A percentile compares a stretch with the other conserved stretches of the same genome.
These are phyloP conservation scores for Patiria pectinifera DNA, from an alignment of 53 echinoderm and acorn worm genomes.

Conservation along the genomic window DNA sequence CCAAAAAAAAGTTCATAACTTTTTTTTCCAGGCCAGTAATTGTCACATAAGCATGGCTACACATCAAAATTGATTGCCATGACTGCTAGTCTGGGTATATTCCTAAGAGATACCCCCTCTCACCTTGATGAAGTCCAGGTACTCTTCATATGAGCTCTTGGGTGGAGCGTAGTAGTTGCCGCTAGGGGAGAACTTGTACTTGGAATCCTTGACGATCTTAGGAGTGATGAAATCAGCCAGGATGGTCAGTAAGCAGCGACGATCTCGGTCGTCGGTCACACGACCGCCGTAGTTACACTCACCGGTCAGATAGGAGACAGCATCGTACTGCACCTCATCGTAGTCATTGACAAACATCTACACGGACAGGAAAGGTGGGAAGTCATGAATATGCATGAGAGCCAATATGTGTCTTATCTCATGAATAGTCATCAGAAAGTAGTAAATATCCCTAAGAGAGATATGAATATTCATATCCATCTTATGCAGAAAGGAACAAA, in stretches of 20 bases:
- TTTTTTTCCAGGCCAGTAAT: no score
- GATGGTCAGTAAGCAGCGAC: constrained; percentile 92
- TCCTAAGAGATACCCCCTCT: neutral
- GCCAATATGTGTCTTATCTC: neutral
- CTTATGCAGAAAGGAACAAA: no score
- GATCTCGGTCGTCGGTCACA: constrained; percentile 92
- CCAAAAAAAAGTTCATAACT: no score
- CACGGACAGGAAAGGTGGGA: neutral
- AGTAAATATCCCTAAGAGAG: no score
- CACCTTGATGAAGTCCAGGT: constrained; percentile 98
- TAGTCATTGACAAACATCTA: constrained; percentile 99
- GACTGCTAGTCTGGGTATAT: neutral
- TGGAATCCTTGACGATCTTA: constrained; percentile 80
- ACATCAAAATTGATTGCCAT: neutral
- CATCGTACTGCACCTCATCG: constrained; percentile 93
- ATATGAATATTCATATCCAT: no score
- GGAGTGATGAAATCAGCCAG: constrained; percentile 94
- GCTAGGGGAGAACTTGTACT: constrained; percentile 97
- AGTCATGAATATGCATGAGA: neutral
- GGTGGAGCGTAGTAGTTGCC: constrained; percentile 90
- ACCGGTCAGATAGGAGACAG: constrained; percentile 95
- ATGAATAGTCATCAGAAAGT: no score
- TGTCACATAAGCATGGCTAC: no score
- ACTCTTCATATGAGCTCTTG: constrained; percentile 89
- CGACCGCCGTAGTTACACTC: constrained; percentile 99